Conservation (phyloP, 2,888 invertebrate species). For the Osmoderma eremita region DNA sequence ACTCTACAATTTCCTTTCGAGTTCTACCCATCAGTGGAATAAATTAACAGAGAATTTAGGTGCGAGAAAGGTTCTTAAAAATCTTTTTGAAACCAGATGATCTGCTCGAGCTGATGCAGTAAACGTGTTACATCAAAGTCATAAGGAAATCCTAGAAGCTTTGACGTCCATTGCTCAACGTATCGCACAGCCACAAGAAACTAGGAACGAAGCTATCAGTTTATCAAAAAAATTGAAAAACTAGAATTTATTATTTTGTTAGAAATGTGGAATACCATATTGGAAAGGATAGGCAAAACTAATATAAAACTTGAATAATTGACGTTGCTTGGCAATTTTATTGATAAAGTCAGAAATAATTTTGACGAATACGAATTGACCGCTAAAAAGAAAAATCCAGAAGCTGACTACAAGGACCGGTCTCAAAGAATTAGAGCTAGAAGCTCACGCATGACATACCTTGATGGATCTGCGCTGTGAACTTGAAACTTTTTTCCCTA, state of each 20-base stretch:
- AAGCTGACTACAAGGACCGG: no score
- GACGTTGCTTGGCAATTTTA: background rate
- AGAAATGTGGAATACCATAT: background rate
- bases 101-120: conserved; percentile 15
- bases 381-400: background rate
- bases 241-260: conserved; percentile 19
- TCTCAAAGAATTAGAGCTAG: background rate
- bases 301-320: background rate
- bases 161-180: conserved; percentile 4
- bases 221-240: conserved; percentile 19
- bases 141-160: background rate
- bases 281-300: conserved; percentile 4
- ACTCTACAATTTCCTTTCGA: conserved; percentile 12
- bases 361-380: background rate
- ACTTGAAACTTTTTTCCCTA: background rate
- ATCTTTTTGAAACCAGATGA: conserved; percentile 22
- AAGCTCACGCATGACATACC: background rate
- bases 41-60: conserved; percentile 21
- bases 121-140: background rate
- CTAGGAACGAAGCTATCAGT: conserved; percentile 12
- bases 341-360: background rate
- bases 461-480: background rate
- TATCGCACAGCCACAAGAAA: background rate
- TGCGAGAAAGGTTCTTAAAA: conserved; percentile 16
- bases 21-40: conserved; percentile 24